Evolutionary conservation across 2,888 invertebrate species (phyloP), one percentile per base, ranked within the genome.

Genomic region (Thera britannica): DNA sequence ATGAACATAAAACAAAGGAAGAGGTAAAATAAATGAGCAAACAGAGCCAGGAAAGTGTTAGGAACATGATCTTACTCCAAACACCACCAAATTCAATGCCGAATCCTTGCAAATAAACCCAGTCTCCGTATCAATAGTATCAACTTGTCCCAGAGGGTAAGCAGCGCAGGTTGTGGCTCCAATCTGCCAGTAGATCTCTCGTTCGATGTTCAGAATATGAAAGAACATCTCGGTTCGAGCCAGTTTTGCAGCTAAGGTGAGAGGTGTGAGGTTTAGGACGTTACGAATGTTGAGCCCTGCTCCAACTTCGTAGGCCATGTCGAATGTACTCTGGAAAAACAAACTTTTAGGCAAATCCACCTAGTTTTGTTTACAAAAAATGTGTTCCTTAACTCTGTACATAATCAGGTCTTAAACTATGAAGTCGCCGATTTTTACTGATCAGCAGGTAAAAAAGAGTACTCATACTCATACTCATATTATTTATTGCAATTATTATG

Each of bases 181-280:
- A 75, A 98, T 97, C 87, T 98, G 98, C 99, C 99, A 99, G 86
- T 98, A 98, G 76, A 99, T 98, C 92, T 99, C 98, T 44, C 99
- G 92, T 85, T 99, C 98, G 71, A 99, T 97, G 89, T 99, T 98
- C 82, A 99, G 94, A 75, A 99, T 99, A 83, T 99, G 99, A 83
- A 99, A 98, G 90, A 99, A 99, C 95, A 99, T 97, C 87, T 99
- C 98, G 34, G 97, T 97, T 58, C 97, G 95, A 0, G 98, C 99
- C 76, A 99, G 90, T 88, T 98, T 98, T 0, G 99, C 99, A 0
- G 99, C 97, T 76, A 99, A 86, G 0, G 99, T 99, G 61, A 99
- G 87, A 0, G 99, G 98, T 0, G 99, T 99, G 65, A 99, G 90
- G 79, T 97, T 97, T 79, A 96, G 96, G 1, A 96, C 95, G 89